Conservation (phyloP, 2,888 invertebrate species). For the Sylvicola fuscatus region DNA sequence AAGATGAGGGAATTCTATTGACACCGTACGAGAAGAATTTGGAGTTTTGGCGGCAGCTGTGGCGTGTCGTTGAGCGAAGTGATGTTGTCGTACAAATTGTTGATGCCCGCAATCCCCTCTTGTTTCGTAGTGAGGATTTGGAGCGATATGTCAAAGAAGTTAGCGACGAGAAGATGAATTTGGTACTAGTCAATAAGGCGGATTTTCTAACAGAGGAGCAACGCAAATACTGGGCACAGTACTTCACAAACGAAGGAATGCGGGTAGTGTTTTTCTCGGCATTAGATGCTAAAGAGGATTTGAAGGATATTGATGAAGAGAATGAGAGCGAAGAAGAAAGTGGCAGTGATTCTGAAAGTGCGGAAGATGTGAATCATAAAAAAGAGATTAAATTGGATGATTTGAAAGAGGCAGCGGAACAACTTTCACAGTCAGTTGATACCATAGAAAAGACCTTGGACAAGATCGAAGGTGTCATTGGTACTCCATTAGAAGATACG, state of each 20-base stretch:
- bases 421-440: conserved; percentile 31
- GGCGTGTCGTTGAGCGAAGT: conserved; percentile 95
- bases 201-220: conserved; percentile 72
- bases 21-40: conserved; percentile 97
- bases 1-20: conserved; percentile 56
- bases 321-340: conserved; percentile 18
- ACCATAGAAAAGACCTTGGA: conserved; percentile 33
- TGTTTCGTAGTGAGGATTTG: conserved; percentile 84
- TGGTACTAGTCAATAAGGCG: conserved; percentile 88
- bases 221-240: conserved; percentile 64
- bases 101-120: conserved; percentile 87
- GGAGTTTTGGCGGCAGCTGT: conserved; percentile 95
- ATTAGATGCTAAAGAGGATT: conserved; percentile 32
- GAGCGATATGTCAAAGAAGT: conserved; percentile 71
- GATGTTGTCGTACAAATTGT: conserved; percentile 87
- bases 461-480: conserved; percentile 20
- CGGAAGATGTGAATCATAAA: conserved; percentile 11
- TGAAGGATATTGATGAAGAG: conserved; percentile 14
- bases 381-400: conserved; percentile 16
- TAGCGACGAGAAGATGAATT: conserved; percentile 44
- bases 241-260: conserved; percentile 52
- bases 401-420: conserved; percentile 29
- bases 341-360: conserved; percentile 10
- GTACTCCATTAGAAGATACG: conserved; percentile 1
- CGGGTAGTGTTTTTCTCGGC: conserved; percentile 86